phyloP scores from a whole-genome alignment of 1,140 invertebrate species.

The Nixonia krombeini region DNA sequence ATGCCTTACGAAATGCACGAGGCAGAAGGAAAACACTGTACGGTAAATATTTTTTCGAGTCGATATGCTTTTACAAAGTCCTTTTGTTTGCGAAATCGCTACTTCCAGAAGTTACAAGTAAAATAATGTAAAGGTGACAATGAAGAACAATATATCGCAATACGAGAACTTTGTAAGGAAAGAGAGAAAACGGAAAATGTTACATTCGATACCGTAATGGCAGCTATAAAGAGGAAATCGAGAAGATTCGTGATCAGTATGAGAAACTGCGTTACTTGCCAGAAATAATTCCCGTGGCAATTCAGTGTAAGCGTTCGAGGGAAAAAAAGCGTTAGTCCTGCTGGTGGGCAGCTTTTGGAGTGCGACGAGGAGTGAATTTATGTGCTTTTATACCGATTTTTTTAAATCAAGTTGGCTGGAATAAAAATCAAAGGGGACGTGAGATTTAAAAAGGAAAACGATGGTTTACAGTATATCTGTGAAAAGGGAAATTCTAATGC shows the following conservation, averaged over 20 bases:
- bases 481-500: conserved; percentile 15
- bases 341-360: conserved; percentile 47
- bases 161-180: conserved; percentile 4
- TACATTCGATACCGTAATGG: neutral
- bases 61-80: conserved; percentile 23
- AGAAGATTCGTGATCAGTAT: neutral
- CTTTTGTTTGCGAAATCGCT: conserved; percentile 22
- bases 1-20: conserved; percentile 1
- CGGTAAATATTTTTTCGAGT: conserved; percentile 15
- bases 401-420: conserved; percentile 16
- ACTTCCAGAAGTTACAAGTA: conserved; percentile 16
- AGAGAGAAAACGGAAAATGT: neutral
- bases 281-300: neutral
- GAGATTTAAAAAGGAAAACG: conserved; percentile 10
- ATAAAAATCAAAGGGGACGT: conserved; percentile 26
- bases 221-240: neutral
- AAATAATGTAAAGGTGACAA: neutral
- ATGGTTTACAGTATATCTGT: conserved; percentile 22
- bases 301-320: conserved; percentile 27
- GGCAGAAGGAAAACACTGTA: conserved; percentile 1
- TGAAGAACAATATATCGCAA: conserved; percentile 1
- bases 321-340: conserved; percentile 46
- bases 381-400: conserved; percentile 43
- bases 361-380: conserved; percentile 36
- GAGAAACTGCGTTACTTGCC: neutral